Evolutionary conservation across 2,113 vertebrate species (phyloP).

Genomic region (Mastomys coucha): DNA sequence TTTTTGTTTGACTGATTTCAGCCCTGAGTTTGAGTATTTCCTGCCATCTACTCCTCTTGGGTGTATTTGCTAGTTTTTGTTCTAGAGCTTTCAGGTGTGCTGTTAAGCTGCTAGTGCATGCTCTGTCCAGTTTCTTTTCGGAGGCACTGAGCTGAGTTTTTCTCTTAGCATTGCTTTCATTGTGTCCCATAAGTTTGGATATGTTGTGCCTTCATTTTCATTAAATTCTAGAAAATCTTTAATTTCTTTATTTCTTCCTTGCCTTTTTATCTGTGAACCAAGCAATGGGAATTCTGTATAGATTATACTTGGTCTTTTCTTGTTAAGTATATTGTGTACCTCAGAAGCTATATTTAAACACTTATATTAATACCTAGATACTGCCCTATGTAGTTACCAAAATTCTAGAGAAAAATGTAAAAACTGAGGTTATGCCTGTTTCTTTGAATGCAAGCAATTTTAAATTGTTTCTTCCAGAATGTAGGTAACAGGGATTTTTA

Average conservation of each 20-base stretch:
- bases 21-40: no score
- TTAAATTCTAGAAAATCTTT: no score
- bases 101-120: no score
- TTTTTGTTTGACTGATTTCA: no score
- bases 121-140: no score
- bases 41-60: no score
- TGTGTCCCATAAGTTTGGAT: no score
- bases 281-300: neutral
- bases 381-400: neutral
- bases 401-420: neutral
- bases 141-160: no score
- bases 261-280: neutral
- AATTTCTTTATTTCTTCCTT: neutral
- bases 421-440: slow-evolving; percentile 6
- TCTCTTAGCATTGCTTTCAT: no score
- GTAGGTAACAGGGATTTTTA: slow-evolving; percentile 42
- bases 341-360: neutral
- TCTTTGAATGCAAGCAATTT: slow-evolving; percentile 15
- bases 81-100: no score
- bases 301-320: neutral
- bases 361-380: neutral
- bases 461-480: slow-evolving; percentile 11
- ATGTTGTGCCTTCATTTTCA: no score
- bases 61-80: no score
- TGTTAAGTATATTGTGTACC: neutral